A percentile compares a stretch with the other conserved stretches of the same genome.
Conservation (phyloP, 2,113 vertebrate species). For the Tupaia chinensis region DNA sequence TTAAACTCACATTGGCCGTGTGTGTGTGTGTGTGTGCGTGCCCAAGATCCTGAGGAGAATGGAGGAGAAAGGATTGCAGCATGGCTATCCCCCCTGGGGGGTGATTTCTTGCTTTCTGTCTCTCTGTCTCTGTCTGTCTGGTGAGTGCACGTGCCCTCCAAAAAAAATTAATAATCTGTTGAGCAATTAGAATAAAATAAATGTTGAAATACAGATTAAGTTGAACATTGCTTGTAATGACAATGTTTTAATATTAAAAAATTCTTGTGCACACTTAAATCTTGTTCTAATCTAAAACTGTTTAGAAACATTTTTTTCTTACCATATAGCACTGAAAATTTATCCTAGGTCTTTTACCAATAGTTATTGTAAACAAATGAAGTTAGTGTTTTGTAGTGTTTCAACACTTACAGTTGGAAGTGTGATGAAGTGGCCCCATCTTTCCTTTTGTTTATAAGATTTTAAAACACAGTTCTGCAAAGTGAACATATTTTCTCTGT, state of each 20-base stretch:
- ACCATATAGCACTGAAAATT: conserved; percentile 47
- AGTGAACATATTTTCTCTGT: conserved; percentile 94
- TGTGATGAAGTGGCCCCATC: conserved; percentile 92
- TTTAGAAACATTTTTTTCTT: conserved; percentile 1
- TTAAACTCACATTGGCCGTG: too few species aligned
- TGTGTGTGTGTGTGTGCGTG: too few species aligned
- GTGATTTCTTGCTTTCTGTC: too few species aligned
- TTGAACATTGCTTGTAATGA: not conserved
- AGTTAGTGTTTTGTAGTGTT: conserved; percentile 49
- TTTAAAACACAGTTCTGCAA: conserved; percentile 92
- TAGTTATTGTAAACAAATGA: conserved; percentile 55
- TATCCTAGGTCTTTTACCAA: not conserved
- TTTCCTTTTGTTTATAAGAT: conserved; percentile 93
- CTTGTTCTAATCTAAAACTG: conserved; percentile 35
- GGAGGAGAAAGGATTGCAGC: too few species aligned
- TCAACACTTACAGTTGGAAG: conserved; percentile 84
- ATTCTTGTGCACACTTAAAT: not conserved
- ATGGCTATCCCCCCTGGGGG: too few species aligned
- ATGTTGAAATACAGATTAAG: conserved; percentile 6
- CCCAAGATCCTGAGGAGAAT: too few species aligned
- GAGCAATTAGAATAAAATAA: conserved; percentile 39
- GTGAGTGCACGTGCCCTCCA: too few species aligned
- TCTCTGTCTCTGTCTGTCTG: too few species aligned
- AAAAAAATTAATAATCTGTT: not conserved
- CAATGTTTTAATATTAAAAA: conserved; percentile 53